phyloP scores from a whole-genome alignment of 2,888 invertebrate species.

The Acleris literana region DNA sequence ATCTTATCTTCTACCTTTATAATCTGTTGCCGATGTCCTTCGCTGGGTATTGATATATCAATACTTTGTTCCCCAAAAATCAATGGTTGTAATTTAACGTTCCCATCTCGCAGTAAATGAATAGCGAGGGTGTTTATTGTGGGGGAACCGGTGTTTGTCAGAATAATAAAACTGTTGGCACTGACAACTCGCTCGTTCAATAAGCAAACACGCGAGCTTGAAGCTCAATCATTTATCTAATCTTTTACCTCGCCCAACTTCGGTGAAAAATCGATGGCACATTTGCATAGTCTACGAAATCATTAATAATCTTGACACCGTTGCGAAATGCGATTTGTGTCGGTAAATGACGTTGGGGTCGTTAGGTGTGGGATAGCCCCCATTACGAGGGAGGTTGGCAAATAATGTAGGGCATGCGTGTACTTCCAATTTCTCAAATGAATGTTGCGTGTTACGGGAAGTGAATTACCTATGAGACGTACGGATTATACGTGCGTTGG shows the following conservation, averaged over 20 bases:
- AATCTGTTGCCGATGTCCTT: slow-evolving; percentile 12
- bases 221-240: slow-evolving; percentile 31
- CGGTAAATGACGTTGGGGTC: slow-evolving; percentile 36
- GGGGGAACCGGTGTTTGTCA: slow-evolving; percentile 62
- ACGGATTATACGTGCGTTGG: slow-evolving; percentile 3
- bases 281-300: slow-evolving; percentile 29
- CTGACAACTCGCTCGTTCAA: slow-evolving; percentile 49
- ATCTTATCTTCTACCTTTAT: slow-evolving; percentile 8
- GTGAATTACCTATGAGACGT: slow-evolving; percentile 26
- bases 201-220: slow-evolving; percentile 46
- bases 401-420: slow-evolving; percentile 36
- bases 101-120: slow-evolving; percentile 50
- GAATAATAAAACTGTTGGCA: slow-evolving; percentile 66
- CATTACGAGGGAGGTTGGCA: slow-evolving; percentile 24
- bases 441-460: slow-evolving; percentile 32
- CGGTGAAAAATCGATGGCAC: slow-evolving; percentile 29
- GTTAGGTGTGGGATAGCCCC: slow-evolving; percentile 32
- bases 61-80: slow-evolving; percentile 46
- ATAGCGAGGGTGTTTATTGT: slow-evolving; percentile 55
- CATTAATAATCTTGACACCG: slow-evolving; percentile 30
- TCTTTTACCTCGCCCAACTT: slow-evolving; percentile 24
- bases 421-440: slow-evolving; percentile 31
- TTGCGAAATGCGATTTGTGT: slow-evolving; percentile 46
- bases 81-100: slow-evolving; percentile 60
- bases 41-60: background rate